phyloP scores from a whole-genome alignment of 2,888 invertebrate genomes.

The Limnephilus auricula region DNA sequence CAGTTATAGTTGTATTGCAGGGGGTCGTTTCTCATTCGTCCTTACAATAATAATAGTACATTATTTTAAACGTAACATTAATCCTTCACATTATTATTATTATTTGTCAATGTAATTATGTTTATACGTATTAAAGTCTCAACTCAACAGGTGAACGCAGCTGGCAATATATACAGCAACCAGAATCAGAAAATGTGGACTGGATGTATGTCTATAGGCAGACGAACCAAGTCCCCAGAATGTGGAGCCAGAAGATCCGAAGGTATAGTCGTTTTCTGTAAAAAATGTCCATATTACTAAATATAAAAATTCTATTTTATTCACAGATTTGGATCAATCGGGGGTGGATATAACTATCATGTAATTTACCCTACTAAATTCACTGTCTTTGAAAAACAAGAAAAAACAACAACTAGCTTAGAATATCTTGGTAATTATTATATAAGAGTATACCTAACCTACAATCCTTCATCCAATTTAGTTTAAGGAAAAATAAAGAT shows the following conservation, averaged over 20 bases:
- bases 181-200: neutral
- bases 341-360: too few relatives aligned
- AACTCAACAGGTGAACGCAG: too few relatives aligned
- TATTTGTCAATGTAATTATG: neutral
- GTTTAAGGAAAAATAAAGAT: too few relatives aligned
- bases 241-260: conserved; percentile 57
- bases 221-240: conserved; percentile 63
- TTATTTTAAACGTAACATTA: neutral
- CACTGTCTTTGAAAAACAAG: too few relatives aligned
- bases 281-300: neutral
- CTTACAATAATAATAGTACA: neutral
- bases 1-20: too few relatives aligned
- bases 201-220: neutral
- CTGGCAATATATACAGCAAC: neutral
- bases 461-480: too few relatives aligned
- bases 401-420: too few relatives aligned
- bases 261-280: conserved; percentile 63
- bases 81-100: neutral
- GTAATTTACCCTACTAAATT: too few relatives aligned
- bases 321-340: neutral
- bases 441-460: too few relatives aligned
- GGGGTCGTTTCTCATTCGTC: too few relatives aligned
- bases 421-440: too few relatives aligned
- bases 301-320: neutral
- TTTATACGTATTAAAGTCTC: too few relatives aligned